Percentiles rank a stretch among this genome's conserved stretches.
Conservation (phyloP, 64 coral and sea anemone genomes). For the Montipora efflorescens region DNA sequence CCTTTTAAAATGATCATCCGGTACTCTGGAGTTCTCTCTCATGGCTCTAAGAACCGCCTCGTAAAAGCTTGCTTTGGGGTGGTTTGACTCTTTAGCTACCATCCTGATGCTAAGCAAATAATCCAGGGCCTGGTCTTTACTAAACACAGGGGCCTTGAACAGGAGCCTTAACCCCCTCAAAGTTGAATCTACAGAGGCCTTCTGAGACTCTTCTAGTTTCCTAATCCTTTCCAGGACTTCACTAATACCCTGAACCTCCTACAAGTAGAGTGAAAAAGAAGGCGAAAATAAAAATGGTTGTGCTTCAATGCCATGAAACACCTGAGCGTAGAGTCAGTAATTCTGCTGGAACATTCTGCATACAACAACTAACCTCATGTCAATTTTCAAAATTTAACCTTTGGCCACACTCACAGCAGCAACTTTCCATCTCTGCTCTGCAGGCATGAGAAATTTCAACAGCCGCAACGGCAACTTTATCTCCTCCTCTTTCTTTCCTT, state of each 20-base stretch:
- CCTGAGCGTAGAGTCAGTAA: no score
- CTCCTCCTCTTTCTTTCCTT: constrained; percentile 6
- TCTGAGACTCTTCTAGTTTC: constrained; percentile 17
- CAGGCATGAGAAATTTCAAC: not conserved
- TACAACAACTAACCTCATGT: not conserved
- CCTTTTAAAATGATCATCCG: constrained; percentile 10
- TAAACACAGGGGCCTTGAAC: constrained; percentile 14
- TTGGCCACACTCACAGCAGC: not conserved
- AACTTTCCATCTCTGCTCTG: not conserved
- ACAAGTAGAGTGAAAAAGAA: not conserved
- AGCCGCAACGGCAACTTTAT: not conserved
- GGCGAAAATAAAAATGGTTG: no score
- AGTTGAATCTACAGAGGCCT: constrained; percentile 21
- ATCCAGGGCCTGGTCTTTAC: constrained; percentile 21
- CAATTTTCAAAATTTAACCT: constrained; percentile 4
- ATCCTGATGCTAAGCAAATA: constrained; percentile 7
- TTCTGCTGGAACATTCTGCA: no score
- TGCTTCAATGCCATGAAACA: no score
- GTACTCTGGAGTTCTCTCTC: not conserved
- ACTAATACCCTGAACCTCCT: not conserved
- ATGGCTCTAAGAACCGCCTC: not conserved
- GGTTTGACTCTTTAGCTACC: constrained; percentile 32
- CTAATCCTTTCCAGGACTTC: not conserved
- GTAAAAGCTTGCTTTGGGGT: constrained; percentile 40
- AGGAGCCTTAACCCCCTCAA: not conserved